These are phyloP conservation scores for Rhipidura dahli DNA, from an alignment of 2,113 vertebrate species.

Conservation along the genomic window DNA sequence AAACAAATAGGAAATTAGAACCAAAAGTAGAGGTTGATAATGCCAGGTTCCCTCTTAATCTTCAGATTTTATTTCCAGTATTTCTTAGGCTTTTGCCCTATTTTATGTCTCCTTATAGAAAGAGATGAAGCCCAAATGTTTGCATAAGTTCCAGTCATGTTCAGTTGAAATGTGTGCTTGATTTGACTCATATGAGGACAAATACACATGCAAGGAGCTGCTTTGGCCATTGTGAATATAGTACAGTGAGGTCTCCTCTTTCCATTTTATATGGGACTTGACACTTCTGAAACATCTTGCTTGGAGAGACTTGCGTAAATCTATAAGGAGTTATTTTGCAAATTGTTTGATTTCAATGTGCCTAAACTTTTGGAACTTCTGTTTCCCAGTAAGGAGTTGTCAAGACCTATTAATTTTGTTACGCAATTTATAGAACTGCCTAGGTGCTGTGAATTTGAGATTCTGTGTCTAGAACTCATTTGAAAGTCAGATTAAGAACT, in stretches of 20 bases:
- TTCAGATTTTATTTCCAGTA: background rate
- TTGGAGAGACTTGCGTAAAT: background rate
- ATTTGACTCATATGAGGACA: background rate
- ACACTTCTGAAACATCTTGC: background rate
- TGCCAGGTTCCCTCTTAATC: background rate
- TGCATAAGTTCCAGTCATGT: background rate
- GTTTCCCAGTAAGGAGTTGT: background rate
- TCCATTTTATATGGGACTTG: background rate
- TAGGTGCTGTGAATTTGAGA: background rate
- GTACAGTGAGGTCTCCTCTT: background rate
- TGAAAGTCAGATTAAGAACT: background rate
- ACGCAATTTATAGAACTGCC: rapidly evolving
- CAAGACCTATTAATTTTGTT: background rate
- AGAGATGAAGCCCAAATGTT: background rate
- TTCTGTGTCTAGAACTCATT: background rate
- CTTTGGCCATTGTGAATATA: background rate
- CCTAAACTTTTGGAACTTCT: background rate
- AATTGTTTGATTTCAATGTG: background rate
- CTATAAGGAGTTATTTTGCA: background rate
- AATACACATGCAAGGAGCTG: background rate
- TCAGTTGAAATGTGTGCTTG: background rate
- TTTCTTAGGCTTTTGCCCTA: background rate
- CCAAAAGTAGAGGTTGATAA: background rate
- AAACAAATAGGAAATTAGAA: background rate
- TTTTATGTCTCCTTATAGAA: background rate